Evolutionary conservation across 2,113 vertebrate genomes (phyloP), one percentile per base, ranked within the genome.

Genomic region (Gallinago undulata): DNA sequence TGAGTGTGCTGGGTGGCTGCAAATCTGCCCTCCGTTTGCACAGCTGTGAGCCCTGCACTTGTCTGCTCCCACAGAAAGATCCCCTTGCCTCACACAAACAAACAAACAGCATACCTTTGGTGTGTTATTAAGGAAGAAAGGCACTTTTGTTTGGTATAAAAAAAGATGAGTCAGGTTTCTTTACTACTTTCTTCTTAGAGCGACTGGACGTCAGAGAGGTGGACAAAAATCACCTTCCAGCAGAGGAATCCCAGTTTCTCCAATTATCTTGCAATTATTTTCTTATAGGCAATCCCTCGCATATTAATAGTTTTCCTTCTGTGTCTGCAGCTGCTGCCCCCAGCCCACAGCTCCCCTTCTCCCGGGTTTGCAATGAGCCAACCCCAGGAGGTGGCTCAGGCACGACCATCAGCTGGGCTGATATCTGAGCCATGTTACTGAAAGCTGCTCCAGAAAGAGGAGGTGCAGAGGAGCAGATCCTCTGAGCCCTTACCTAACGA

Each of bases 361-460:
- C 53, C 0, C 0, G 37, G 51, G 41, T 84, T 67, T 64, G 48
- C 64, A 75, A n/a, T 24, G 57, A 85, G 30, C n/a, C 73, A 73
- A 4, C 45, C 47, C 55, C 63, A 57, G 88, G 87, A 93, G 89
- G 70, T 73, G 82, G 72, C 67, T 85, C 55, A 87, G 59, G 24
- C 66, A 62, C 4, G 33, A 39, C 63, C 16, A 2, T 60, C 72
- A 82, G 41, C 45, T 66, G 6, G 1, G 70, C 15, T 82, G 50
- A 45, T 89, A 87, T 45, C 84, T 2, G 37, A 93, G 91, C 78
- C 0, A 0, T 31, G 25, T 63, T 93, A 50, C 90, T 88, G 93
- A 90, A 91, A 91, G 70, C 67, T 76, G 43, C 55, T 88, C 74
- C 93, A 96, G 84, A 91, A 89, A 93, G 59, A 60, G 39, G n/a